These are phyloP conservation scores for Leucoraja erinaceus DNA, from an alignment of 2,113 vertebrate species.

Conservation along the genomic window DNA sequence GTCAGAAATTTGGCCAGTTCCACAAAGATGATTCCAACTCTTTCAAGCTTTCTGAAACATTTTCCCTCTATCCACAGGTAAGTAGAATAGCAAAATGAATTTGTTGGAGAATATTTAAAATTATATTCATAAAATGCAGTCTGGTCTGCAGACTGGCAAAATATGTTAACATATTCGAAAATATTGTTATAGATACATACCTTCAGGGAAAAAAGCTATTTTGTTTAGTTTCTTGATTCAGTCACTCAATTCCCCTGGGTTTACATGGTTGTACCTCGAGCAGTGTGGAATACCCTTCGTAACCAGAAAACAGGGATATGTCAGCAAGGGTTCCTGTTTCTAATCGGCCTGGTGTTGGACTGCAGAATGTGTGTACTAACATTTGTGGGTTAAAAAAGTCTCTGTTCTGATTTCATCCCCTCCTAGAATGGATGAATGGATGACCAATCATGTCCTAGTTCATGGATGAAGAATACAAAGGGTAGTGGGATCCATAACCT, in stretches of 20 bases:
- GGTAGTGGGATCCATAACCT: neutral
- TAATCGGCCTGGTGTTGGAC: neutral
- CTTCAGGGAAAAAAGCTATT: neutral
- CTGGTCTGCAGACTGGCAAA: neutral
- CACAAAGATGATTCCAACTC: constrained; percentile 90
- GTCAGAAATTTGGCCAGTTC: constrained; percentile 97
- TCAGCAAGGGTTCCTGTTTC: neutral
- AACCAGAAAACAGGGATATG: neutral
- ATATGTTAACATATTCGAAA: neutral
- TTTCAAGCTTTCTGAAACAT: constrained; percentile 85
- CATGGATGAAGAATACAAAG: neutral
- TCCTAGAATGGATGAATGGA: neutral
- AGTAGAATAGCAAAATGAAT: constrained; percentile 30
- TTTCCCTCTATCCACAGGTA: constrained; percentile 96
- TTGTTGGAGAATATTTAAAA: neutral
- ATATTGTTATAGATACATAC: neutral
- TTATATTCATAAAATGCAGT: neutral
- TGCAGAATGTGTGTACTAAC: neutral
- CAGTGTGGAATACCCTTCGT: neutral
- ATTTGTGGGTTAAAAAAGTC: neutral
- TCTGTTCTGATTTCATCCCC: neutral
- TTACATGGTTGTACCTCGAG: neutral
- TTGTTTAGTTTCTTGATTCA: neutral
- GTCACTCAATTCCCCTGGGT: neutral
- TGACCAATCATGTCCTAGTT: neutral